Conservation (phyloP, 2,113 vertebrate genomes). For the Equus przewalskii region DNA sequence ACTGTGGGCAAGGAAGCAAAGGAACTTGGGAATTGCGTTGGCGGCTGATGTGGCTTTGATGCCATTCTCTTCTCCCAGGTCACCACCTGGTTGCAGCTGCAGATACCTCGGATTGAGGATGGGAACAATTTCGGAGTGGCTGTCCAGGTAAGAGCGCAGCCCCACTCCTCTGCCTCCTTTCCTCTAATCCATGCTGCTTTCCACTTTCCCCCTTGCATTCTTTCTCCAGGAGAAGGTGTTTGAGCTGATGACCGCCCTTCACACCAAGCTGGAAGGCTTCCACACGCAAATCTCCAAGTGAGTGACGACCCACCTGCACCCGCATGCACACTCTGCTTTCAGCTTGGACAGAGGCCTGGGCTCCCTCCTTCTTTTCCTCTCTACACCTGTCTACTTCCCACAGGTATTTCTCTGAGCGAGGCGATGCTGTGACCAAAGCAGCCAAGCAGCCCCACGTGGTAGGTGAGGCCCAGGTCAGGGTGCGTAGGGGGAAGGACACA, state of each 20-base stretch:
- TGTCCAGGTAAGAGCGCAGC: slow-evolving; percentile 89
- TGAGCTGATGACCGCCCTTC: slow-evolving; percentile 92
- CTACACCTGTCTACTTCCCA: neutral
- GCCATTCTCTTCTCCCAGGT: slow-evolving; percentile 86
- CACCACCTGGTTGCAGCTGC: slow-evolving; percentile 94
- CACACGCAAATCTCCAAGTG: slow-evolving; percentile 95
- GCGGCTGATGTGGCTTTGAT: neutral
- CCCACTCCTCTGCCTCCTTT: too few relatives aligned
- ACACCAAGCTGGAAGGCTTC: slow-evolving; percentile 94
- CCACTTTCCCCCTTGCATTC: neutral
- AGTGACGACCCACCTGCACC: slow-evolving; percentile 59
- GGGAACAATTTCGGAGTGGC: slow-evolving; percentile 97
- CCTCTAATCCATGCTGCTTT: neutral
- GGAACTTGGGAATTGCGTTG: neutral
- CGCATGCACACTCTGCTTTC: neutral
- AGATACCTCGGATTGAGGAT: slow-evolving; percentile 94
- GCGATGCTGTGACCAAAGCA: slow-evolving; percentile 94
- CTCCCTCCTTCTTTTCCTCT: neutral
- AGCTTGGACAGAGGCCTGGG: neutral
- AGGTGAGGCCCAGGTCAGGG: slow-evolving; percentile 64
- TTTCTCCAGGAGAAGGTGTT: slow-evolving; percentile 94
- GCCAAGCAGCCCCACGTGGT: slow-evolving; percentile 94
- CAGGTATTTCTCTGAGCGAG: slow-evolving; percentile 95
- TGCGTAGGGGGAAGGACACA: neutral
- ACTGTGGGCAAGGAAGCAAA: neutral